These are phyloP conservation scores for Pipra filicauda DNA, from an alignment of 2,113 vertebrate genomes.

Conservation along the genomic window DNA sequence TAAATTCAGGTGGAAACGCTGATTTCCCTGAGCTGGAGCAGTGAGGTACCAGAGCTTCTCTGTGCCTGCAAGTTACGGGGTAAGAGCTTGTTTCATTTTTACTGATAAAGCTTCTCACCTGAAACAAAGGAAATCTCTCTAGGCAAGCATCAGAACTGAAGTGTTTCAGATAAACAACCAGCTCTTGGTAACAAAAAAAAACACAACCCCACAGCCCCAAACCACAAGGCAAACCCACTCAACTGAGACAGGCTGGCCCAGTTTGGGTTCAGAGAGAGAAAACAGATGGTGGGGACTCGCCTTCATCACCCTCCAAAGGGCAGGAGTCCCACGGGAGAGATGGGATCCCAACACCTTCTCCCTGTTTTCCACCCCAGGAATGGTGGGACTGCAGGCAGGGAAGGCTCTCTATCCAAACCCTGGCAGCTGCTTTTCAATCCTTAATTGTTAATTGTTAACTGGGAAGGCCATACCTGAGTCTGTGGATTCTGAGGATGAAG, in stretches of 20 bases:
- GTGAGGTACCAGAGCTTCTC: not conserved
- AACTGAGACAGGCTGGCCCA: accelerated
- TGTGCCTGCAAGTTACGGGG: accelerated
- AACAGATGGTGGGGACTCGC: accelerated
- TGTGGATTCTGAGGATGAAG: slow-evolving; percentile 68
- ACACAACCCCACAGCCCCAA: not conserved
- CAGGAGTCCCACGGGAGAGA: not conserved
- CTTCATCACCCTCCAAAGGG: not conserved
- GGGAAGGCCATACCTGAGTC: slow-evolving; percentile 68
- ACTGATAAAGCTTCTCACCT: not conserved
- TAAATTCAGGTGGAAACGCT: not conserved
- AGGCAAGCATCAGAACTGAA: not conserved
- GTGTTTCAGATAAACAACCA: not conserved
- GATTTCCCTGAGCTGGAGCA: not conserved
- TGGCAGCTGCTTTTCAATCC: not conserved
- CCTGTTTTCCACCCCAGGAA: not conserved
- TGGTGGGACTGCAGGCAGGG: not conserved
- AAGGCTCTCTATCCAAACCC: not conserved
- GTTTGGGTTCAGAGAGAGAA: not conserved
- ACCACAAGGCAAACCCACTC: not conserved
- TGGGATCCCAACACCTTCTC: no score
- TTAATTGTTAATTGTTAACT: accelerated
- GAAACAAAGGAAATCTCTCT: not conserved
- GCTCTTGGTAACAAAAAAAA: not conserved
- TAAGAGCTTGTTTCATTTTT: not conserved